These are phyloP conservation scores for Drosophila obscura DNA, from an alignment of 1,140 invertebrate genomes.

Conservation along the genomic window DNA sequence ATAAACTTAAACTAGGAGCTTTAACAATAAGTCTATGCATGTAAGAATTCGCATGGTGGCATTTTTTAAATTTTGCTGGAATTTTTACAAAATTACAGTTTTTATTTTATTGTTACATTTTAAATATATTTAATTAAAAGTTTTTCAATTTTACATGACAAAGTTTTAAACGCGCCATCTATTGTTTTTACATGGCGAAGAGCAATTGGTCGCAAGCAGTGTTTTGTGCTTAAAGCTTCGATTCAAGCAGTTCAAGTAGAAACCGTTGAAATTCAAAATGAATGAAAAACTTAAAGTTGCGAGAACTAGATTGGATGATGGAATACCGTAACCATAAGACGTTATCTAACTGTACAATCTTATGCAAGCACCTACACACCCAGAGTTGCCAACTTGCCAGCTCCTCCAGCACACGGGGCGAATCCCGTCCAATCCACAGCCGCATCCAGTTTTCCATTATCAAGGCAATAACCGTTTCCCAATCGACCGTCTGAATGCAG, in stretches of 20 bases:
- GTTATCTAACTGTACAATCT: background rate
- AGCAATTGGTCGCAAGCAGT: background rate
- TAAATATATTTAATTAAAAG: too few species aligned
- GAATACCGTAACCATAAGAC: background rate
- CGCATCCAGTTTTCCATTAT: slow-evolving; percentile 14
- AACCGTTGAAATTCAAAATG: background rate
- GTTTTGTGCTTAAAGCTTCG: background rate
- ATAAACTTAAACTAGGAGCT: background rate
- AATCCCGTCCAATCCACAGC: background rate
- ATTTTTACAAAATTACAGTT: too few species aligned
- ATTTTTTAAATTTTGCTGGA: too few species aligned
- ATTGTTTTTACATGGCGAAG: too few species aligned
- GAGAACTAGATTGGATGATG: slow-evolving; percentile 2
- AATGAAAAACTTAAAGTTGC: background rate
- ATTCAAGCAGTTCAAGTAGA: background rate
- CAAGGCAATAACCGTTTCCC: slow-evolving; percentile 37
- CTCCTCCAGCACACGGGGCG: too few species aligned
- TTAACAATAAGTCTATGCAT: too few species aligned
- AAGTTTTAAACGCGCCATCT: too few species aligned
- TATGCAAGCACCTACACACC: background rate
- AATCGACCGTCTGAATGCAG: slow-evolving; percentile 20
- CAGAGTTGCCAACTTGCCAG: too few species aligned
- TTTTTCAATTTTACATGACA: too few species aligned
- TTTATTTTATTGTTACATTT: too few species aligned
- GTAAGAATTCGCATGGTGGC: too few species aligned